Base-by-base conservation (phyloP, 2,888 invertebrate genomes). In the Polyploca ridens region DNA sequence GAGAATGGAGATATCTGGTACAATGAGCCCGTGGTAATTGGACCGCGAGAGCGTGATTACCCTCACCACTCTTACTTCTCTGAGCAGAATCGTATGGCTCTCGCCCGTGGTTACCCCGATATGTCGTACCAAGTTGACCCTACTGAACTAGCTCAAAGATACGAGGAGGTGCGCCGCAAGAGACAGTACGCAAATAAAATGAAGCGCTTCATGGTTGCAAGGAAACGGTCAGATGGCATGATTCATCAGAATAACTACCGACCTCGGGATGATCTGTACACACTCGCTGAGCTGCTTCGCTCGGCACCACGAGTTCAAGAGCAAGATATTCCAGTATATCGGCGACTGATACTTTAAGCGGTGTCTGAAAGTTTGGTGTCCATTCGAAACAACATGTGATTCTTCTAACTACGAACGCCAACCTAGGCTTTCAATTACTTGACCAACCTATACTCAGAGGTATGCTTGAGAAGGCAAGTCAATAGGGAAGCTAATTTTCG, bases 191-290 rank as follows among this genome's bases (percentile, higher is more conserved):
- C 90, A 8, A 93, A 92, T 76, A 93, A 93, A 74, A 83, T 93
- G 84, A 96, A 96, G 83, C 91, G 95, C 54, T 96, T 95, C 80
- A 95, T 95, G 95, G 95, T 96, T 0, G 94, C 95, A 33, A 93
- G 95, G 77, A 95, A 95, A 82, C 92, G 93, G 7, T 90, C 94
- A 0, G 93, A 93, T 63, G 79, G 84, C 46, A 84, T 89, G 85
- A 81, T 88, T 78, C 91, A 88, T 72, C 93, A 93, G 77, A 91
- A 91, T 68, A 88, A 82, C 76, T 93, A 93, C 77, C 79, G 93
- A 66, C 92, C 94, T 69, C 93, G 94, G 58, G 95, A 95, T 70
- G 95, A 95, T 75, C 91, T 95, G 61, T 95, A 95, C 83, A 95
- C 95, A 1, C 87, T 96, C 62, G 95, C 95, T 8, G 95, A 95